Base-by-base conservation (phyloP, 2,888 invertebrate genomes). In the Papilio protenor region DNA sequence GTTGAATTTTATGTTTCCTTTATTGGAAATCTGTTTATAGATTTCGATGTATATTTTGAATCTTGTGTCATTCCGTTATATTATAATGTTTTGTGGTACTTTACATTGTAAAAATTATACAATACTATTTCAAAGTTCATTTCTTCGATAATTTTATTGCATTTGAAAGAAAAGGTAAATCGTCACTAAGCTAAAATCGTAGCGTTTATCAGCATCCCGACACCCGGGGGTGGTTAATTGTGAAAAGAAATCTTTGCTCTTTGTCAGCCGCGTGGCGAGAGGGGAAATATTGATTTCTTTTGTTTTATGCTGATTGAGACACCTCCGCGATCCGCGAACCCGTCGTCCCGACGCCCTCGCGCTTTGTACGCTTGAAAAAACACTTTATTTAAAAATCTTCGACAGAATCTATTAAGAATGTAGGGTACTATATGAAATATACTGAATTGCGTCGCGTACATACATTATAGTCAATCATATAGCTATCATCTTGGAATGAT, bases 261-360 rank as follows among this genome's bases (percentile, higher is more conserved):
- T 94, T 94, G 94, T 93, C 92, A 93, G 94, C 87, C 88, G 87
- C 89, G 87, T 85, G 85, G 85, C 85, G 88, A 86, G 81, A 86
- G 89, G 92, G 92, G 89, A 85, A 87, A 91, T 94, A 94, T 94
- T 94, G 94, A 94, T 94, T 94, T 94, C 94, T 94, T 94, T 94
- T 94, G 94, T 94, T 94, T 94, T 94, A 94, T 94, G 94, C 94
- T 94, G 94, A 94, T 94, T 94, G 94, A 93, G 94, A 94, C 94
- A 94, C 94, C 94, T 94, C 93, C 88, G 89, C 89, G 88, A 88
- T 88, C 87, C 89, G 88, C 88, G 89, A 86, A 83, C 85, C 75
- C 84, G 84, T 84, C 89, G 87, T 88, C 91, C 78, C 84, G 84
- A 84, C 89, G 87, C 88, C 91, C 91, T 88, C 88, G 82, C 83